phyloP scores from a whole-genome alignment of 1,140 invertebrate species.

The Trichonephila clavata region DNA sequence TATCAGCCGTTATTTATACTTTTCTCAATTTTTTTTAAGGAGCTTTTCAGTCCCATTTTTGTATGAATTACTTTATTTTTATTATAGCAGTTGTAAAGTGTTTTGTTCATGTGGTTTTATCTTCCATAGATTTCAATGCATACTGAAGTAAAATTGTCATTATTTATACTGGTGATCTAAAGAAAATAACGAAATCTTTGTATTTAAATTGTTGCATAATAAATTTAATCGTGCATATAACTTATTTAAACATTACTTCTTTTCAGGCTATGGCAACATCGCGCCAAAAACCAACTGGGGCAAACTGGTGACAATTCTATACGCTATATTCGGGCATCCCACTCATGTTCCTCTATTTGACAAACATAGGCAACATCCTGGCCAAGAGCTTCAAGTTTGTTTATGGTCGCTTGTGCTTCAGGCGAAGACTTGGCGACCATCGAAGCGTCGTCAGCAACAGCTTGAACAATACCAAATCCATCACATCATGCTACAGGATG shows the following conservation, averaged over 20 bases:
- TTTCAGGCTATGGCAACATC: slow-evolving; percentile 89
- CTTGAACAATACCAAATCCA: slow-evolving; percentile 76
- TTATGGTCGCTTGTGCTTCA: slow-evolving; percentile 81
- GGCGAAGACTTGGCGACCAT: slow-evolving; percentile 21
- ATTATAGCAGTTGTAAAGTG: neutral
- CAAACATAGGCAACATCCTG: slow-evolving; percentile 90
- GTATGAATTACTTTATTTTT: neutral
- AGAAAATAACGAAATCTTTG: neutral
- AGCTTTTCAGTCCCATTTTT: too few relatives aligned
- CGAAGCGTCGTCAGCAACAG: slow-evolving; percentile 36
- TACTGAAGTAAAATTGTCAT: neutral
- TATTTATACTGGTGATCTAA: neutral
- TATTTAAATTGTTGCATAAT: neutral
- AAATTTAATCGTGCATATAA: neutral
- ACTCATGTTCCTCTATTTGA: slow-evolving; percentile 91
- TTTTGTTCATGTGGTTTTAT: neutral
- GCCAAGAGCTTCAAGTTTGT: slow-evolving; percentile 87
- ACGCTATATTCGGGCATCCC: slow-evolving; percentile 91
- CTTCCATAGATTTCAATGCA: neutral
- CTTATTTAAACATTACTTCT: neutral
- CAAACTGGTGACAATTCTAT: slow-evolving; percentile 91
- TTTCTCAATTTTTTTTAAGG: too few relatives aligned
- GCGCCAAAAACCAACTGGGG: slow-evolving; percentile 88
- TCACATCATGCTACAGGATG: slow-evolving; percentile 76
- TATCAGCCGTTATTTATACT: too few relatives aligned